phyloP scores from a whole-genome alignment of 2,113 vertebrate species.

The Blennius ocellaris region DNA sequence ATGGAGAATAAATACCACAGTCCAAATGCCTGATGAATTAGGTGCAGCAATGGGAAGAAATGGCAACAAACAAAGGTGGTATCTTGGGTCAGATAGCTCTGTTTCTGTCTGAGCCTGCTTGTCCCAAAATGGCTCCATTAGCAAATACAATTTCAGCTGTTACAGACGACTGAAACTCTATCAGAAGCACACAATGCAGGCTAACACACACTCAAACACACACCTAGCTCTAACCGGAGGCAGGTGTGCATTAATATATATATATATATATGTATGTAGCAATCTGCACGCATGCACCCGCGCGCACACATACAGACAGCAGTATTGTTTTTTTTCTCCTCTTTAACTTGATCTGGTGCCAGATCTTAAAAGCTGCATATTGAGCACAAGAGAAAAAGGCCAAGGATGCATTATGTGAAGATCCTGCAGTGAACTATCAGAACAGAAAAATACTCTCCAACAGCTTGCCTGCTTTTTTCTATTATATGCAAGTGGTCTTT shows the following conservation, averaged over 20 bases:
- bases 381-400: slow-evolving; percentile 32
- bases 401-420: slow-evolving; percentile 26
- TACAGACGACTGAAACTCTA: slow-evolving; percentile 68
- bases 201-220: slow-evolving; percentile 1
- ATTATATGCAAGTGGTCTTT: slow-evolving; percentile 15
- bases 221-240: slow-evolving; percentile 5
- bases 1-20: slow-evolving; percentile 36
- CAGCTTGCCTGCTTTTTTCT: slow-evolving; percentile 12
- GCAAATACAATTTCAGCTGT: slow-evolving; percentile 74
- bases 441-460: slow-evolving; percentile 12
- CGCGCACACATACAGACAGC: slow-evolving; percentile 5
- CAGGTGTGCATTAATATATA: slow-evolving; percentile 25
- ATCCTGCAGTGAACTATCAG: slow-evolving; percentile 27
- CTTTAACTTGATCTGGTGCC: slow-evolving; percentile 47
- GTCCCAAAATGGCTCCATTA: slow-evolving; percentile 72
- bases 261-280: too few species aligned
- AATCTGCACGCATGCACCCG: background rate
- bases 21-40: slow-evolving; percentile 48
- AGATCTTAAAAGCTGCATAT: slow-evolving; percentile 52
- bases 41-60: slow-evolving; percentile 49
- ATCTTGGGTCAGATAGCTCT: slow-evolving; percentile 64
- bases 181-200: slow-evolving; percentile 36
- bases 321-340: slow-evolving; percentile 33
- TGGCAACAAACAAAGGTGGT: slow-evolving; percentile 62
- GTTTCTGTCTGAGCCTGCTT: slow-evolving; percentile 57